phyloP scores from a whole-genome alignment of 2,113 vertebrate species.

The Carassius carassius region DNA sequence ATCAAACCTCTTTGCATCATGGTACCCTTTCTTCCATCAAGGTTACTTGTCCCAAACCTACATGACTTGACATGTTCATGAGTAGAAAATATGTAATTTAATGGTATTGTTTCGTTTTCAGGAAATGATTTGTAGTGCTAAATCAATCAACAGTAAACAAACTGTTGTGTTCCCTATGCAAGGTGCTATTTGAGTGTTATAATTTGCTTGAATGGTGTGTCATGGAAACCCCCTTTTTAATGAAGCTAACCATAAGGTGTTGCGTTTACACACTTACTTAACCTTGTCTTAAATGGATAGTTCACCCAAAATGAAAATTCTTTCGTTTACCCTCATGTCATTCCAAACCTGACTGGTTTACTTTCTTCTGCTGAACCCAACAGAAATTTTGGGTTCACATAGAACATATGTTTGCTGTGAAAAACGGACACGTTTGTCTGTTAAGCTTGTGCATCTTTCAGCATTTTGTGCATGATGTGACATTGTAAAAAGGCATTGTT shows the following conservation, averaged over 20 bases:
- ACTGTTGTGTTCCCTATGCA: neutral
- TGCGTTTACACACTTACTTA: neutral
- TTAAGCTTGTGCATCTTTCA: neutral
- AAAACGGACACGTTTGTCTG: neutral
- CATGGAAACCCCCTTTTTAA: neutral
- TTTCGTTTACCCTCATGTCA: neutral
- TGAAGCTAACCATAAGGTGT: neutral
- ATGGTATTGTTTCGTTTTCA: neutral
- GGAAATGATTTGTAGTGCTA: too few relatives aligned
- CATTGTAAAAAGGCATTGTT: neutral
- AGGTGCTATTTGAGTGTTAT: neutral
- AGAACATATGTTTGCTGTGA: neutral
- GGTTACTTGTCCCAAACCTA: neutral
- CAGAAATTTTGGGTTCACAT: neutral
- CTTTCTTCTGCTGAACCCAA: neutral
- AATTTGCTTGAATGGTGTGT: neutral
- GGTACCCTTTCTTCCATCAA: slow-evolving; percentile 46
- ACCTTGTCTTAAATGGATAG: neutral
- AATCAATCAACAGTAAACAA: neutral
- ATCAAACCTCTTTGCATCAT: slow-evolving; percentile 68
- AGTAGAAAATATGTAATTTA: neutral
- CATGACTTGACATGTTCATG: neutral
- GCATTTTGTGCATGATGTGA: neutral
- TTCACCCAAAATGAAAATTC: neutral
- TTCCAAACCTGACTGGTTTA: neutral